Conservation (phyloP, 2,797 vertebrate genomes). For the Antennarius maculatus region DNA sequence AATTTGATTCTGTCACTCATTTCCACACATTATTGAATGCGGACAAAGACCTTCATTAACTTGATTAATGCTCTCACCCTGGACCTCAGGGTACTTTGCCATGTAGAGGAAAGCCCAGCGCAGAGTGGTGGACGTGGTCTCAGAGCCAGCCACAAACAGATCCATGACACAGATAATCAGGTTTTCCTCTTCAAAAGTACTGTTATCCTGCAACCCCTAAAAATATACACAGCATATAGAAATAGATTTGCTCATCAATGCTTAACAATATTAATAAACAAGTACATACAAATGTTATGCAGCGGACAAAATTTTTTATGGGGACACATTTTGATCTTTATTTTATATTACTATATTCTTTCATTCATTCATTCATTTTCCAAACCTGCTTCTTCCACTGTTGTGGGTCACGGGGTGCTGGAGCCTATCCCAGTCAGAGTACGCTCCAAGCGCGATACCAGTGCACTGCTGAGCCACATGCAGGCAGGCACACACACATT, state of each 20-base stretch:
- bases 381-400: too few relatives aligned
- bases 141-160: slow-evolving; percentile 81
- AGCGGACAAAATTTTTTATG: too few relatives aligned
- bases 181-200: slow-evolving; percentile 62
- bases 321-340: too few relatives aligned
- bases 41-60: background rate
- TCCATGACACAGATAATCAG: slow-evolving; percentile 57
- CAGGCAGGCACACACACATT: too few relatives aligned
- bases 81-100: slow-evolving; percentile 79
- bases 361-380: too few relatives aligned
- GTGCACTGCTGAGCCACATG: too few relatives aligned
- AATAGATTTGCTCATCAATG: background rate
- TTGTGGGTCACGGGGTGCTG: too few relatives aligned
- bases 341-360: too few relatives aligned
- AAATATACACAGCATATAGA: background rate
- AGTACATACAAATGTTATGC: too few relatives aligned
- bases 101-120: slow-evolving; percentile 84
- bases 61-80: slow-evolving; percentile 71
- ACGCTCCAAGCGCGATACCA: too few relatives aligned
- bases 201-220: slow-evolving; percentile 54
- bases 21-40: background rate
- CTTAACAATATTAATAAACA: too few relatives aligned
- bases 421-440: too few relatives aligned
- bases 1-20: background rate
- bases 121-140: slow-evolving; percentile 82